These are phyloP conservation scores for Echinarachnius parma DNA, from an alignment of 53 echinoderm and acorn worm genomes.

Conservation along the genomic window DNA sequence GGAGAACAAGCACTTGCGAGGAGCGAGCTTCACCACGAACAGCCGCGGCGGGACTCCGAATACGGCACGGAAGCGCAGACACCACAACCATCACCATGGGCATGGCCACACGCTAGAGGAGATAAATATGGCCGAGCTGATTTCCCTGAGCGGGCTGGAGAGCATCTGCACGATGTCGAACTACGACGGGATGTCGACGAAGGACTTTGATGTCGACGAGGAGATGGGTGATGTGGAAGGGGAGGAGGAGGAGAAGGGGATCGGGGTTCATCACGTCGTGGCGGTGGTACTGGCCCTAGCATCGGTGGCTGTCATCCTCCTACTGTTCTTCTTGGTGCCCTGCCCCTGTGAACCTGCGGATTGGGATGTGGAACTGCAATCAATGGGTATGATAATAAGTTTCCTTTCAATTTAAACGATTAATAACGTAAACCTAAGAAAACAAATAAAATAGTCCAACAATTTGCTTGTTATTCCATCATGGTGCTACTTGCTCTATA, in stretches of 20 bases:
- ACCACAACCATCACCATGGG: constrained; percentile 5
- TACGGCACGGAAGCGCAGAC: constrained; percentile 11
- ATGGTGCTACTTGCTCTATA: no score
- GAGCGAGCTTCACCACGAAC: background rate
- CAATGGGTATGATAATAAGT: constrained; percentile 14
- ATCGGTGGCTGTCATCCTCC: constrained; percentile 14
- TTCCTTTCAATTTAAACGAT: no score
- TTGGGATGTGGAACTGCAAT: constrained; percentile 15
- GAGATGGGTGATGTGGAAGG: constrained; percentile 10
- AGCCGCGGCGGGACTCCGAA: constrained; percentile 3
- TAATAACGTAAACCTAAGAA: no score
- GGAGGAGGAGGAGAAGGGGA: constrained; percentile 13
- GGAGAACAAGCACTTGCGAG: constrained; percentile 2
- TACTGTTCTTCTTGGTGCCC: constrained; percentile 28
- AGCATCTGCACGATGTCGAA: constrained; percentile 25
- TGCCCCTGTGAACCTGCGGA: constrained; percentile 31
- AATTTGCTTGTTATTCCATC: no score
- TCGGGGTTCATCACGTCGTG: constrained; percentile 33
- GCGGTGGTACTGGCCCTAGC: constrained; percentile 12
- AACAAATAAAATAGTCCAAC: no score
- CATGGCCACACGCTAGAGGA: background rate
- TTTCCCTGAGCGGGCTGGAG: constrained; percentile 26
- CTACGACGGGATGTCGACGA: constrained; percentile 16
- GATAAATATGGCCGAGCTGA: constrained; percentile 21
- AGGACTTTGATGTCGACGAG: constrained; percentile 6